Evolutionary conservation across 2,888 invertebrate species (phyloP), one percentile per base, ranked within the genome.

Genomic region (Thera obeliscata): DNA sequence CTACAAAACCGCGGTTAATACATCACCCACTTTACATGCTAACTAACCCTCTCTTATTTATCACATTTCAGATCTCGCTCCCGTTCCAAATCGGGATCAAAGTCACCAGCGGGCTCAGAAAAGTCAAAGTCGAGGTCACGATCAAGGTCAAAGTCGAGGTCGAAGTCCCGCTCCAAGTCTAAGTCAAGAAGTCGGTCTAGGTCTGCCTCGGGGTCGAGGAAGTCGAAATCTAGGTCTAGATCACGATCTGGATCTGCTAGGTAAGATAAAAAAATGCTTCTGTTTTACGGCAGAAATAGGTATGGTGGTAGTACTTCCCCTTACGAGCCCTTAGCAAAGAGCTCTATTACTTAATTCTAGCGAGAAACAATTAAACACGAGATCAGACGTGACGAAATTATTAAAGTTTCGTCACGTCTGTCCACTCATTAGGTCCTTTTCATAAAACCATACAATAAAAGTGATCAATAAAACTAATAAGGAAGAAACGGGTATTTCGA

Each of bases 31-130:
- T 38, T 38, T 38, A 38, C 38, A 41, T 41, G 41, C 41, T 41
- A 6, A 5, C 41, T 41, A 41, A 41, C 7, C 41, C 5, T 41
- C 6, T 41, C 43, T 22, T 9, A 36, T 36, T 59, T 46, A 38
- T 62, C 38, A 46, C 55, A 48, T 70, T 69, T 43, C 72, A 74
- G 73, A 65, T 75, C 69, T 35, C 72, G 71, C n/a, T 90, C 91
- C 8, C 85, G 89, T 6, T 90, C 91, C 1, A 89, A 89, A 76
- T 91, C 95, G 0, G 89, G 86, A 0, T 94, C 94, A 0, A 89
- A 89, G 60, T 87, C 88, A 2, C 89, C 88, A 0, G 83, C 81
- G 56, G 86, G 88, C 52, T 79, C 93, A 72, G 78, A 92, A 77
- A 80, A 78, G 69, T 89, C 89, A 8, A 86, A 85, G 59, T 73